A percentile compares a stretch with the other conserved stretches of the same genome.
Evolutionary conservation across 2,113 vertebrate genomes (phyloP).

Genomic region (Origma solitaria): DNA sequence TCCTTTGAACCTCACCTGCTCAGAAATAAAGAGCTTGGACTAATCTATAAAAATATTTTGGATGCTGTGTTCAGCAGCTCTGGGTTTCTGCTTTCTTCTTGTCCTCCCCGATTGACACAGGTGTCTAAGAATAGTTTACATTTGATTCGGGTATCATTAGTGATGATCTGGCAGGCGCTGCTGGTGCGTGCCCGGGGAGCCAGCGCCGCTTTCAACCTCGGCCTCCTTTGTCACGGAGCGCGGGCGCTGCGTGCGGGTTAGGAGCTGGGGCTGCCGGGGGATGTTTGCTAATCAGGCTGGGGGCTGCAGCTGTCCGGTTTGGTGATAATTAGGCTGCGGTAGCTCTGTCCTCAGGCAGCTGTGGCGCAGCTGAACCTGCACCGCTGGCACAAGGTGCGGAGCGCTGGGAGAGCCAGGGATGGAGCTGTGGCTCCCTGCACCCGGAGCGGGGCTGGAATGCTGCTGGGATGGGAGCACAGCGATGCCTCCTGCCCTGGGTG

Average conservation of each 20-base stretch:
- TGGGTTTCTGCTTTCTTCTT: neutral
- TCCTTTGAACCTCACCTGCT: neutral
- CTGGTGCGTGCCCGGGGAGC: neutral
- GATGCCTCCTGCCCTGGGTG: rapidly evolving
- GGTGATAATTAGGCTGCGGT: neutral
- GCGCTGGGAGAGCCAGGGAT: rapidly evolving
- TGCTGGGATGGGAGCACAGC: rapidly evolving
- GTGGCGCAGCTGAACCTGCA: rapidly evolving
- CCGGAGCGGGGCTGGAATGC: rapidly evolving
- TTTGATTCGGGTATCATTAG: neutral
- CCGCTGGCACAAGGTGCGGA: rapidly evolving
- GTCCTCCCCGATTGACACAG: neutral
- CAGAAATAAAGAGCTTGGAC: neutral
- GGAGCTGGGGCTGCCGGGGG: neutral
- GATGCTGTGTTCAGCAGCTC: neutral
- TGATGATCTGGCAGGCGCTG: neutral
- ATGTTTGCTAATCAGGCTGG: neutral
- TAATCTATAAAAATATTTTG: neutral
- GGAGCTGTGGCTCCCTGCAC: rapidly evolving
- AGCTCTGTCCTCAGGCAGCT: neutral
- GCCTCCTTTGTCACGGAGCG: neutral
- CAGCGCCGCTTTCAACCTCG: neutral
- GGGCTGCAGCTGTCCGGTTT: neutral
- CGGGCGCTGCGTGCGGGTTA: neutral
- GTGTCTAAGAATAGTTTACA: neutral